A percentile compares a stretch with the other conserved stretches of the same genome.
phyloP scores from a whole-genome alignment of 2,888 invertebrate genomes.

The Mayetiola destructor region DNA sequence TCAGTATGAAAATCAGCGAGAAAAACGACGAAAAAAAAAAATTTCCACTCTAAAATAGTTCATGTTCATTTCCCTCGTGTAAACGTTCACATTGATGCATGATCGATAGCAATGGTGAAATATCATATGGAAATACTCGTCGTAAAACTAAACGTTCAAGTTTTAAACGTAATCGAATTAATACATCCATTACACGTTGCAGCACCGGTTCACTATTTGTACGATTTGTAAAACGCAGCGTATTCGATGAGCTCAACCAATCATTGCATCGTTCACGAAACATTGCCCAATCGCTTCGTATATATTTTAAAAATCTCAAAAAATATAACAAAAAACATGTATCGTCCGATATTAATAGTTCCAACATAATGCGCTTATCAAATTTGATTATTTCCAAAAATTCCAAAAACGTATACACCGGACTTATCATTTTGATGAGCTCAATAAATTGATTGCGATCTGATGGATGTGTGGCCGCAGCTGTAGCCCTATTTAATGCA shows the following conservation, averaged over 20 bases:
- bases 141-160: constrained; percentile 70
- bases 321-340: constrained; percentile 79
- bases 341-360: constrained; percentile 77
- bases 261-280: constrained; percentile 55
- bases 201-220: constrained; percentile 21
- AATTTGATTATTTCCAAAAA: constrained; percentile 71
- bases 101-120: constrained; percentile 69
- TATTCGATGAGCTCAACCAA: constrained; percentile 35
- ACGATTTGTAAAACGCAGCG: too few species aligned
- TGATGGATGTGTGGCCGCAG: not conserved
- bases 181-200: constrained; percentile 63
- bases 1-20: too few species aligned
- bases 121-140: constrained; percentile 78
- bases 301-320: constrained; percentile 69
- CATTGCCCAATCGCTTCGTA: constrained; percentile 67
- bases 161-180: constrained; percentile 62
- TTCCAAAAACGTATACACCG: constrained; percentile 72
- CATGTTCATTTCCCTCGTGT: constrained; percentile 60
- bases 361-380: constrained; percentile 65
- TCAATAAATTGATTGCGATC: constrained; percentile 61
- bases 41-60: too few species aligned
- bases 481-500: not conserved
- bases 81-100: constrained; percentile 71
- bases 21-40: too few species aligned
- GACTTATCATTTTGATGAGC: constrained; percentile 67